These are phyloP conservation scores for Montipora foliosa DNA, from an alignment of 64 coral and sea anemone genomes.

Conservation along the genomic window DNA sequence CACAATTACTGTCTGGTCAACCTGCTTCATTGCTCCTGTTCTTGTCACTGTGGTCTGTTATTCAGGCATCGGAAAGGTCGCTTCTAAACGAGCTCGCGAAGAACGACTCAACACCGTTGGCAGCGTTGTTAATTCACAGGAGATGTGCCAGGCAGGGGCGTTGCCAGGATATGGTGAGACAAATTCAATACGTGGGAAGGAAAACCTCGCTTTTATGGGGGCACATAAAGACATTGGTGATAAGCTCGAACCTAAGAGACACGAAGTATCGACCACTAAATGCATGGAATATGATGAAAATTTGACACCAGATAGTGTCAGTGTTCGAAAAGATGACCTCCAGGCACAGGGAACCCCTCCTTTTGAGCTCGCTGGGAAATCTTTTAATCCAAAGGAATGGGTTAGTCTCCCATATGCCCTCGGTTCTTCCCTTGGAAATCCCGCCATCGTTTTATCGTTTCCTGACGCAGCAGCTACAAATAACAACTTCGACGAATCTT, in stretches of 20 bases:
- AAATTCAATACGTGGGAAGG: neutral
- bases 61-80: constrained; percentile 37
- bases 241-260: neutral
- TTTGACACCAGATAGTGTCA: neutral
- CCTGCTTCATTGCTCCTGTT: constrained; percentile 55
- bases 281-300: neutral
- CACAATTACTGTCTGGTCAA: constrained; percentile 26
- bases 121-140: neutral
- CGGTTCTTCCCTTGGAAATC: neutral
- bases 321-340: neutral
- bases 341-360: neutral
- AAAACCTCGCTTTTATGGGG: neutral
- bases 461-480: neutral
- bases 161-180: neutral
- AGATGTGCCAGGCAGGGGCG: neutral
- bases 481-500: neutral
- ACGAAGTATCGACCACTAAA: neutral
- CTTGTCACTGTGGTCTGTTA: constrained; percentile 68
- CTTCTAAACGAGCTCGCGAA: constrained; percentile 19
- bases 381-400: neutral
- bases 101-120: neutral
- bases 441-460: neutral
- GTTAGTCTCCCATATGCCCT: neutral
- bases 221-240: neutral
- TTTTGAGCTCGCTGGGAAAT: neutral